Conservation (phyloP, 2,113 vertebrate species). For the Microcebus jonahi region DNA sequence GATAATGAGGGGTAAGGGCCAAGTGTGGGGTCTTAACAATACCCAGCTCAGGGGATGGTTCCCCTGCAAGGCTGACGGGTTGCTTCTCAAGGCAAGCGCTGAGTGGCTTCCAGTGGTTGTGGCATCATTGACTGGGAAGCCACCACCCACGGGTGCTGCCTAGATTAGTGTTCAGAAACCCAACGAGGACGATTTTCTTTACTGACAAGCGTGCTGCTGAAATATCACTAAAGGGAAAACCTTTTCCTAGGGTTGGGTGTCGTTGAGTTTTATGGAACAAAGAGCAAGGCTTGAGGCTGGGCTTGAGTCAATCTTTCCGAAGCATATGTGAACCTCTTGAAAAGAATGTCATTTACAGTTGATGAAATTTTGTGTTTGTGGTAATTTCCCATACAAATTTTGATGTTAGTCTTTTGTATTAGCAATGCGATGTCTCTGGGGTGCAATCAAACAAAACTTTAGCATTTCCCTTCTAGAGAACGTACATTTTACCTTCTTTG, state of each 20-base stretch:
- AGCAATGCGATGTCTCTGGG: not conserved
- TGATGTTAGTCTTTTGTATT: not conserved
- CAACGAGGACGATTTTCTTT: not conserved
- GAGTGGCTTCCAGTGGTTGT: not conserved
- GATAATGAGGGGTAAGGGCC: not conserved
- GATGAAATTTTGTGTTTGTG: conserved; percentile 24
- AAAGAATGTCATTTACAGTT: not conserved
- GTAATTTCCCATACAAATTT: not conserved
- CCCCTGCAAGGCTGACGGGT: fast-evolving
- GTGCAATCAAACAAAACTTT: not conserved
- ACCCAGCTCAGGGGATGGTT: not conserved
- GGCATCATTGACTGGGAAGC: not conserved
- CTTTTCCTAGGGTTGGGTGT: not conserved
- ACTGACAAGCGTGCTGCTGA: not conserved
- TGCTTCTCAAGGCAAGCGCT: not conserved
- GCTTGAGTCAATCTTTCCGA: not conserved
- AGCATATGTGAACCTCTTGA: not conserved
- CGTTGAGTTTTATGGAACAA: not conserved
- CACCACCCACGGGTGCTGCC: not conserved
- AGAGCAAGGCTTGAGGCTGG: not conserved
- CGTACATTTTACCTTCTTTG: not conserved
- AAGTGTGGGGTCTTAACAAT: not conserved
- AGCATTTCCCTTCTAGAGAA: not conserved
- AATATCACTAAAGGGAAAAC: not conserved
- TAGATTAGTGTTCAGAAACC: not conserved